phyloP scores from a whole-genome alignment of 2,888 invertebrate species.

The Phlogophora meticulosa region DNA sequence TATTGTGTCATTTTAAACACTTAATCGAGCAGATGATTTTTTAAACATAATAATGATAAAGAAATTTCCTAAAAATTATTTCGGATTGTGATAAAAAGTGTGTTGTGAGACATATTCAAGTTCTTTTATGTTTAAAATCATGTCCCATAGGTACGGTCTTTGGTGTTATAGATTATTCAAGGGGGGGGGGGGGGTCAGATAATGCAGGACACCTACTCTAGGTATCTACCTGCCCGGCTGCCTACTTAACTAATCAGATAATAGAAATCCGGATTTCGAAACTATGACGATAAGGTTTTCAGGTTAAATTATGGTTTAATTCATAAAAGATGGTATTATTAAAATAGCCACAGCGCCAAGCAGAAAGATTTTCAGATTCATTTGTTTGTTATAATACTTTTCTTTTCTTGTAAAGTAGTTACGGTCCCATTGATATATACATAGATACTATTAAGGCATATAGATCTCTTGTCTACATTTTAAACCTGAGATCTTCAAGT shows the following conservation, averaged over 20 bases:
- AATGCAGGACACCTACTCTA: conserved; percentile 5
- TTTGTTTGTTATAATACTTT: too few relatives aligned
- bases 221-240: conserved; percentile 29
- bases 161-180: too few relatives aligned
- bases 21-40: too few relatives aligned
- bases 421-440: neutral
- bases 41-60: too few relatives aligned
- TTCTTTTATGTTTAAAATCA: too few relatives aligned
- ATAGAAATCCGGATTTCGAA: conserved; percentile 41
- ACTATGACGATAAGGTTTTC: conserved; percentile 38
- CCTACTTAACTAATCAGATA: conserved; percentile 39
- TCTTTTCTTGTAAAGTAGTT: neutral
- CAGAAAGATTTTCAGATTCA: neutral
- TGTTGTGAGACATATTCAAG: too few relatives aligned
- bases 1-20: too few relatives aligned
- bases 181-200: too few relatives aligned
- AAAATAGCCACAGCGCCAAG: neutral
- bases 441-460: neutral
- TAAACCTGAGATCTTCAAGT: neutral
- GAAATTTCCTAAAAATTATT: too few relatives aligned
- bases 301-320: conserved; percentile 25
- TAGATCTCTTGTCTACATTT: neutral
- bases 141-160: too few relatives aligned
- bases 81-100: too few relatives aligned
- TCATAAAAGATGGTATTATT: conserved; percentile 8